These are phyloP conservation scores for Tragelaphus imberbis DNA, from an alignment of 2,113 vertebrate species.

Conservation along the genomic window DNA sequence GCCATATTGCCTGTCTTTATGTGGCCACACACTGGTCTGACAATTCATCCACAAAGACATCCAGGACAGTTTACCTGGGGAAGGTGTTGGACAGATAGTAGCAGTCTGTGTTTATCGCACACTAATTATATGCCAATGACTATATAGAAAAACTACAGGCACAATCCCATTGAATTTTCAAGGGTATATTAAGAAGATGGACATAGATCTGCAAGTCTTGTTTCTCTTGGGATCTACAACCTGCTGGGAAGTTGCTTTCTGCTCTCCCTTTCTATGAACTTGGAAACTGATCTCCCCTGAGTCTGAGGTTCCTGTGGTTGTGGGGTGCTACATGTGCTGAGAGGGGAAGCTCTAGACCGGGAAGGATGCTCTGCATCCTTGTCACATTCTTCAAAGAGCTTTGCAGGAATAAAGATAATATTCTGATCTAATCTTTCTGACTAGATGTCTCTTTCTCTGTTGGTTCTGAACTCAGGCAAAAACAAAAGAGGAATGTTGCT, in stretches of 20 bases:
- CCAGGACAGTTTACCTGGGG: background rate
- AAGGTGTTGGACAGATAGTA: background rate
- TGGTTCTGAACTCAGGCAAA: background rate
- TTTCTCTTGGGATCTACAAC: background rate
- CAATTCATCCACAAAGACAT: background rate
- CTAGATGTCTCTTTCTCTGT: background rate
- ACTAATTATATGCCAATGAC: background rate
- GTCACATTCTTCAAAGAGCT: background rate
- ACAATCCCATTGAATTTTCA: background rate
- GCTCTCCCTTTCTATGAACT: background rate
- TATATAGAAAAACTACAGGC: background rate
- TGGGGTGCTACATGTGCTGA: fast-evolving
- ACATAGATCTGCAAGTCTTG: background rate
- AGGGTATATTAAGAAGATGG: background rate
- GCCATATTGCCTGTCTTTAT: background rate
- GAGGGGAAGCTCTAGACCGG: background rate
- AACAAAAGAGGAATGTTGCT: background rate
- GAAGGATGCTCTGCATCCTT: background rate
- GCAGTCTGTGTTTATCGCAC: background rate
- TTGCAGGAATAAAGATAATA: background rate
- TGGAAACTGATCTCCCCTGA: background rate
- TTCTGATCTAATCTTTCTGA: background rate
- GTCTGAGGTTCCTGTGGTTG: background rate
- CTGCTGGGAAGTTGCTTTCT: background rate
- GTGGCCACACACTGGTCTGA: background rate